Conservation (phyloP, 2,797 vertebrate genomes). For the Dendrocincla tyrannina region DNA sequence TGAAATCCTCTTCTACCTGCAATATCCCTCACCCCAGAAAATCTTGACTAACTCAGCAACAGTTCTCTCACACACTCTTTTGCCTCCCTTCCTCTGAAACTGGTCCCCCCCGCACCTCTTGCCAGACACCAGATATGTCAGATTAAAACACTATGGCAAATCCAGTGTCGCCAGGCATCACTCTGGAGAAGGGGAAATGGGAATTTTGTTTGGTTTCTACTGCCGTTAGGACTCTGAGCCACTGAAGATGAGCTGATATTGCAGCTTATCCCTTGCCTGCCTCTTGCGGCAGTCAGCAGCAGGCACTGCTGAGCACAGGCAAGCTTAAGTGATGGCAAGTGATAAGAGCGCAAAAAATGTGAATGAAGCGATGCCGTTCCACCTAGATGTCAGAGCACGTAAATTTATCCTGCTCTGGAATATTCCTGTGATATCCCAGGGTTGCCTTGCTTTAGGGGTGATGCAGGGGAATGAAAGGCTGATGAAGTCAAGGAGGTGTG, state of each 20-base stretch:
- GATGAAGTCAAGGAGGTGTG: not conserved
- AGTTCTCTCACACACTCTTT: not conserved
- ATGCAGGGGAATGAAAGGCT: not conserved
- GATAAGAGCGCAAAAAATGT: not conserved
- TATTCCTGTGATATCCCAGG: not conserved
- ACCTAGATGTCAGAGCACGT: not conserved
- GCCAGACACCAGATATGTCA: not conserved
- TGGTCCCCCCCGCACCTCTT: accelerated
- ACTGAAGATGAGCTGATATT: not conserved
- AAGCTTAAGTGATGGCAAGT: not conserved
- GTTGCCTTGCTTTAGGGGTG: not conserved
- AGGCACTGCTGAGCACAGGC: constrained; percentile 24
- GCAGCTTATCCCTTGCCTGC: not conserved
- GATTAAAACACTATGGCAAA: not conserved
- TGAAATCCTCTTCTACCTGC: not conserved
- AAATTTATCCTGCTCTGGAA: not conserved
- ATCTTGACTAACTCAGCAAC: not conserved
- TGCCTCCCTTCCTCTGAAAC: not conserved
- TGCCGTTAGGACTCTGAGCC: not conserved
- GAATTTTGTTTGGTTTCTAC: not conserved
- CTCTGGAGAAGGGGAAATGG: not conserved
- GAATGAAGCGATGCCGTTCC: not conserved
- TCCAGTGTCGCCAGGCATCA: not conserved
- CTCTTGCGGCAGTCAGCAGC: not conserved
- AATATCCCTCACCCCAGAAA: not conserved